These are phyloP conservation scores for Cathartes aura DNA, from an alignment of 2,113 vertebrate genomes.

Conservation along the genomic window DNA sequence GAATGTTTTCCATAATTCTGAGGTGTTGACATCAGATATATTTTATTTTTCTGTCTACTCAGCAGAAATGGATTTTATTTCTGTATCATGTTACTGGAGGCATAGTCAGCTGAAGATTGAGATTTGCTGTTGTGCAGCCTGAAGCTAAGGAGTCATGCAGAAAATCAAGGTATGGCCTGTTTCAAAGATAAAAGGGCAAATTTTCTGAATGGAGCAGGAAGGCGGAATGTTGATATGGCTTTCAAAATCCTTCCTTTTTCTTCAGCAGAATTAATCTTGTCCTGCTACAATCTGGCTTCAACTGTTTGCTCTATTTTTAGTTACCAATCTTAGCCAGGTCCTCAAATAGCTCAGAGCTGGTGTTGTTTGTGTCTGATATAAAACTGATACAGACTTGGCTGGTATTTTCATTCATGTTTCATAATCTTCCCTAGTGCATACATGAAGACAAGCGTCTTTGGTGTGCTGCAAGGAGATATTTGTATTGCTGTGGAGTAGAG, in stretches of 20 bases:
- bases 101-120: not conserved
- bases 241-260: conserved; percentile 40
- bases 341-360: conserved; percentile 51
- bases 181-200: not conserved
- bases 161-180: not conserved
- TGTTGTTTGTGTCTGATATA: conserved; percentile 63
- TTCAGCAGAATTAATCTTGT: conserved; percentile 29
- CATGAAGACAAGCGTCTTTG: not conserved
- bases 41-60: not conserved
- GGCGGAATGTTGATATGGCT: not conserved
- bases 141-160: not conserved
- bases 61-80: conserved; percentile 32
- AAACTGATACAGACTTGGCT: conserved; percentile 50
- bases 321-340: conserved; percentile 27
- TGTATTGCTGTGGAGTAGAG: not conserved
- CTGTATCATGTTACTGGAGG: not conserved
- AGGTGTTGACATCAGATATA: not conserved
- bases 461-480: not conserved
- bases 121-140: not conserved
- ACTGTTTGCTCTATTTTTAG: conserved; percentile 49
- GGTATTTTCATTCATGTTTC: conserved; percentile 59
- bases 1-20: not conserved
- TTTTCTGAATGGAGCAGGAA: not conserved
- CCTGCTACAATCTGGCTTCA: conserved; percentile 38
- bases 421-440: not conserved